These are phyloP conservation scores for Eupithecia abbreviata DNA, from an alignment of 2,888 invertebrate species.

Conservation along the genomic window DNA sequence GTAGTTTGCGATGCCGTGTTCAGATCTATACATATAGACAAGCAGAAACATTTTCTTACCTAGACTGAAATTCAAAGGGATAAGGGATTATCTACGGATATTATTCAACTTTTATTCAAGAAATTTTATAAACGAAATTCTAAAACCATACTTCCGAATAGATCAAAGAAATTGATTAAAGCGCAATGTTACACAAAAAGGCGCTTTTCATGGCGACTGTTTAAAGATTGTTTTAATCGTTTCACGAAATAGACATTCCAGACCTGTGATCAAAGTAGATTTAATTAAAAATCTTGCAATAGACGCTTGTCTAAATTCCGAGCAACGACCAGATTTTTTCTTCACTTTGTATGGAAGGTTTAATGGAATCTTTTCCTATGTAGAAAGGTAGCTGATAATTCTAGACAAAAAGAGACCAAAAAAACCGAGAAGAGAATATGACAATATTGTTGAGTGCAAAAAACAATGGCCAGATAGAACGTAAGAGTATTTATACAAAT, in stretches of 20 bases:
- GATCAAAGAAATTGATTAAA: conserved; percentile 48
- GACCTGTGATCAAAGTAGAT: conserved; percentile 76
- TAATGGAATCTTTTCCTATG: conserved; percentile 62
- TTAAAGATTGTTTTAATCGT: conserved; percentile 74
- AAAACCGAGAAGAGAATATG: conserved; percentile 40
- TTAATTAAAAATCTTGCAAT: conserved; percentile 81
- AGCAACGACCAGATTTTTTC: conserved; percentile 66
- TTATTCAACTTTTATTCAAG: neutral
- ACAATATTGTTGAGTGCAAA: conserved; percentile 34
- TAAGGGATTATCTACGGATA: neutral
- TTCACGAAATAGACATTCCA: conserved; percentile 75
- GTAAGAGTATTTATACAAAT: neutral
- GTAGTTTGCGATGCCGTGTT: neutral
- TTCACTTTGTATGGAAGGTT: conserved; percentile 61
- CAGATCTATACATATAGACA: neutral
- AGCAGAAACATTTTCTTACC: neutral
- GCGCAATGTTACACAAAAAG: conserved; percentile 55
- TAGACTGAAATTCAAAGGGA: neutral
- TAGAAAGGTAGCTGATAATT: conserved; percentile 47
- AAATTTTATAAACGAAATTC: neutral
- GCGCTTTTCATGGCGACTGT: conserved; percentile 65
- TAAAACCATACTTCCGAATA: conserved; percentile 18
- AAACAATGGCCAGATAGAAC: conserved; percentile 29
- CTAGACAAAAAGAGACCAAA: conserved; percentile 34
- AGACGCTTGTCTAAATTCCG: conserved; percentile 77